phyloP scores from a whole-genome alignment of 2,797 vertebrate species.

The Sebastes reedi region DNA sequence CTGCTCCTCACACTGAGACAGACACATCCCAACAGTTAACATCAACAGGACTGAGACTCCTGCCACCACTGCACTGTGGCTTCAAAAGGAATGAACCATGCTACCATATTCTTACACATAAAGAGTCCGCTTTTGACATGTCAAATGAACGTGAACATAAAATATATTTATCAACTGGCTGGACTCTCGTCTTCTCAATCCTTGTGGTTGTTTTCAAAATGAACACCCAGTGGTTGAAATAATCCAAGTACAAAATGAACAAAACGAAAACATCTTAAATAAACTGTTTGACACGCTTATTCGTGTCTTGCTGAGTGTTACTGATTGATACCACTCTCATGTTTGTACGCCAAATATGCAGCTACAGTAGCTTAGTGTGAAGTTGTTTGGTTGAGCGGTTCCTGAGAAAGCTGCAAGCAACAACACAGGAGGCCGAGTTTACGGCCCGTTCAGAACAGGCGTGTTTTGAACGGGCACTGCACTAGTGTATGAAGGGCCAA shows the following conservation, averaged over 20 bases:
- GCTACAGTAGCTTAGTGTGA: background rate
- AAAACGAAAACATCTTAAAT: background rate
- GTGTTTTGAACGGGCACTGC: no score
- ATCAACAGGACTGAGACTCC: background rate
- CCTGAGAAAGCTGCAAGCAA: no score
- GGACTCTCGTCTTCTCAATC: background rate
- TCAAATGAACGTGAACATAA: background rate
- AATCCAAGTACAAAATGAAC: background rate
- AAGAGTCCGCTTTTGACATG: background rate
- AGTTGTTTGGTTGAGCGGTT: no score
- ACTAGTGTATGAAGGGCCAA: background rate
- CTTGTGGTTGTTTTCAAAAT: background rate
- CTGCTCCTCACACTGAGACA: constrained; percentile 83
- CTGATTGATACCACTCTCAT: background rate
- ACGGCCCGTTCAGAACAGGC: no score
- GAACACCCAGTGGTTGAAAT: background rate
- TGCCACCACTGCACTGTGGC: background rate
- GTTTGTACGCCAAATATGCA: background rate
- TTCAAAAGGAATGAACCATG: background rate
- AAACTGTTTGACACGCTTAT: background rate
- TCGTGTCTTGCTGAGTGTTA: background rate
- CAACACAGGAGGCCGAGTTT: background rate
- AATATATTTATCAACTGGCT: background rate
- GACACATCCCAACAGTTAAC: background rate
- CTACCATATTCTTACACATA: background rate